Evolutionary conservation across 2,888 invertebrate species (phyloP).

Genomic region (Ormyrus labotus): DNA sequence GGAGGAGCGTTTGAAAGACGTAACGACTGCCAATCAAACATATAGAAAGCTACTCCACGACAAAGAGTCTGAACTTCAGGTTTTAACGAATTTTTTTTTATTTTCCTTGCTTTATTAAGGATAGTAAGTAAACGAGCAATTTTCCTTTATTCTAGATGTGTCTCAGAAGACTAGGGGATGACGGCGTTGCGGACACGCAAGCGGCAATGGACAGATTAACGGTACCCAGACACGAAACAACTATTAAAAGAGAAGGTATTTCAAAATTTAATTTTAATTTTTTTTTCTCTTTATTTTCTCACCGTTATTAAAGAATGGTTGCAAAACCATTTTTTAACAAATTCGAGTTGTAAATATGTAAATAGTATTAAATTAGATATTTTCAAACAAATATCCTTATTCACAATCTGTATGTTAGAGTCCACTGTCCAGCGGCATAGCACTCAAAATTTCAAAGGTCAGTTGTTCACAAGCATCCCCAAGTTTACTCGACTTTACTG

Average conservation of each 20-base stretch:
- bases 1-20: conserved; percentile 88
- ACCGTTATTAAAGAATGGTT: too few relatives aligned
- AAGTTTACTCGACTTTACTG: conserved; percentile 23
- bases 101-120: not conserved
- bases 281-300: not conserved
- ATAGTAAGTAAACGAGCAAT: not conserved
- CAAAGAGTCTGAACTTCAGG: conserved; percentile 89
- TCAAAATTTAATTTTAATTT: not conserved
- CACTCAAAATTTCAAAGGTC: conserved; percentile 69
- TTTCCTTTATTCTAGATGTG: conserved; percentile 78
- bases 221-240: conserved; percentile 72
- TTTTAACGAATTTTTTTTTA: conserved; percentile 62
- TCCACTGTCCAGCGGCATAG: conserved; percentile 69
- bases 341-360: conserved; percentile 36
- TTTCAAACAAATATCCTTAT: conserved; percentile 60
- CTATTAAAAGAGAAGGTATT: conserved; percentile 74
- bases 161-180: conserved; percentile 82
- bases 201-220: conserved; percentile 71
- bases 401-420: conserved; percentile 68
- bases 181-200: conserved; percentile 75
- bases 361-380: conserved; percentile 22
- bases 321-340: too few relatives aligned
- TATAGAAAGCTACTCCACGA: conserved; percentile 90
- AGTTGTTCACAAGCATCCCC: conserved; percentile 61
- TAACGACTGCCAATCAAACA: conserved; percentile 89